Percentiles rank a stretch among this genome's conserved stretches.
phyloP scores from a whole-genome alignment of 2,888 invertebrate genomes.

The Sepioteuthis lessoniana region DNA sequence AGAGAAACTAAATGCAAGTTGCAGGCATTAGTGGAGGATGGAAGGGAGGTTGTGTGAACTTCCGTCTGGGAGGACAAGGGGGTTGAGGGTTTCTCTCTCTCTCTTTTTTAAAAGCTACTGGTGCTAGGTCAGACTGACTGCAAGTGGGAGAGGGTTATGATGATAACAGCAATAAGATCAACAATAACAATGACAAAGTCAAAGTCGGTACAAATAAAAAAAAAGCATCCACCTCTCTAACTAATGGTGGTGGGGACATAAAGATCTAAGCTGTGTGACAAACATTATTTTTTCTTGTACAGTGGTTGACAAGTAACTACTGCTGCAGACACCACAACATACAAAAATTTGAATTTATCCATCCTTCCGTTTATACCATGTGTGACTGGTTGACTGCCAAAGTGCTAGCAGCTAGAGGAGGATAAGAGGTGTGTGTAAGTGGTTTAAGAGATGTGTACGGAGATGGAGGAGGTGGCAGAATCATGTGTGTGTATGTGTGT shows the following conservation, averaged over 20 bases:
- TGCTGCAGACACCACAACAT: not conserved
- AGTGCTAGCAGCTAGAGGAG: not conserved
- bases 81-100: not conserved
- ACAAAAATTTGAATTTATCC: not conserved
- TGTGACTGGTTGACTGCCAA: slow-evolving; percentile 33
- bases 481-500: not conserved
- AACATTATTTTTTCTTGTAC: not conserved
- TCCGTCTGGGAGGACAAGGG: not conserved
- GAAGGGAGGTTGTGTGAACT: not conserved
- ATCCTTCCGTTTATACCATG: slow-evolving; percentile 23
- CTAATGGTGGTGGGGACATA: not conserved
- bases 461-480: not conserved
- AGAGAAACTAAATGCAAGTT: not conserved
- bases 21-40: not conserved
- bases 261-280: not conserved
- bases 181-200: not conserved
- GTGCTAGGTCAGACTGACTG: slow-evolving; percentile 33
- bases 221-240: not conserved
- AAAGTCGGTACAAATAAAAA: not conserved
- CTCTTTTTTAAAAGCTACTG: not conserved
- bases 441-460: not conserved
- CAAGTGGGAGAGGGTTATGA: not conserved
- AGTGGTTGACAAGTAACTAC: not conserved
- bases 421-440: not conserved
- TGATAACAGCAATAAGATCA: not conserved